Conservation (phyloP, 2,797 vertebrate genomes). For the Neoniphon sammara region DNA sequence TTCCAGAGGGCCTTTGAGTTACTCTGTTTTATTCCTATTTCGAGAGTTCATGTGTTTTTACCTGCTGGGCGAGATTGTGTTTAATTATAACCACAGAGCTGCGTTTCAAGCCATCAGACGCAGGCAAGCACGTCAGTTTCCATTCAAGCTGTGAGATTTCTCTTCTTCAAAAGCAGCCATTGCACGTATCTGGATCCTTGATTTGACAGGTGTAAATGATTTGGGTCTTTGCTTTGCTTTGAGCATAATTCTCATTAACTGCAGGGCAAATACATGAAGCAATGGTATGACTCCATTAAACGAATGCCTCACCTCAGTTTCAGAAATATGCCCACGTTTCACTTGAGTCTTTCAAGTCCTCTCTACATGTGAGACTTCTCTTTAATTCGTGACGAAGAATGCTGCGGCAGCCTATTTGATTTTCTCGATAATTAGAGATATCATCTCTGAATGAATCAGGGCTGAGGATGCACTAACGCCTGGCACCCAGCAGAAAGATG, state of each 20-base stretch:
- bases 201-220: constrained; percentile 1
- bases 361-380: background rate
- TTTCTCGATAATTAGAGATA: background rate
- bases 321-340: background rate
- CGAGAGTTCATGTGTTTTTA: background rate
- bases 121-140: constrained; percentile 22
- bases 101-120: constrained; percentile 17
- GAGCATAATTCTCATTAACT: constrained; percentile 2
- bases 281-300: background rate
- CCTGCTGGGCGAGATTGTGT: constrained; percentile 14
- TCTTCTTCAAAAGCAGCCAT: constrained; percentile 44
- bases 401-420: background rate
- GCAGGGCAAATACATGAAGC: background rate
- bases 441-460: background rate
- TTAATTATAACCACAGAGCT: background rate
- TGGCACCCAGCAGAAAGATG: background rate
- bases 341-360: background rate
- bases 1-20: background rate
- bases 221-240: background rate
- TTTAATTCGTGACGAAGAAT: background rate
- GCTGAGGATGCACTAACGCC: background rate
- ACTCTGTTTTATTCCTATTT: constrained; percentile 1
- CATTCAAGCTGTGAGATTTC: constrained; percentile 3
- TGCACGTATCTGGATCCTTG: background rate
- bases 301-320: background rate